Conservation (phyloP, 2,888 invertebrate genomes). For the Polylopha cassiicola region DNA sequence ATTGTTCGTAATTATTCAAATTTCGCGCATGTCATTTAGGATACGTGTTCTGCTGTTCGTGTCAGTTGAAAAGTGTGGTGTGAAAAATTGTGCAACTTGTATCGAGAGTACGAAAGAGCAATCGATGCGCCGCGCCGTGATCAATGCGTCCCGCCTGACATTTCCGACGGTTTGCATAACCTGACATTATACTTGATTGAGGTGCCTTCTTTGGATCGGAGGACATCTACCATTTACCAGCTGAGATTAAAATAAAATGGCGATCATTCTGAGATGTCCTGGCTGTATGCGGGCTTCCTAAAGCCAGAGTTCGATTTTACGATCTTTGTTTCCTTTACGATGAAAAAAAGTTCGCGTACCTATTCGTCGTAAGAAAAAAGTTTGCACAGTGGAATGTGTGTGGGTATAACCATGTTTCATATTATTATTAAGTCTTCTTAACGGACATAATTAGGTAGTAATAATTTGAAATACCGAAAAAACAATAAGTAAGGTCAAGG, state of each 20-base stretch:
- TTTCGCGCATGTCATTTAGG: slow-evolving; percentile 1
- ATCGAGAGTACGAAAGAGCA: slow-evolving; percentile 30
- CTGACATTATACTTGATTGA: slow-evolving; percentile 52
- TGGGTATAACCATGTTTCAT: no score
- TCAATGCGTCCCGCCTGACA: slow-evolving; percentile 42
- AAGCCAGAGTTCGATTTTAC: no score
- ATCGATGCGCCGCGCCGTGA: slow-evolving; percentile 32
- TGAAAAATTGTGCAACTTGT: slow-evolving; percentile 25
- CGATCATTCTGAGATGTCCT: no score
- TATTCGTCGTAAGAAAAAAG: no score
- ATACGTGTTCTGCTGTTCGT: slow-evolving; percentile 3
- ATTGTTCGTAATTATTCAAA: not conserved
- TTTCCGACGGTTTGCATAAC: slow-evolving; percentile 57
- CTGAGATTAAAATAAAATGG: not conserved
- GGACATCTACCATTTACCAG: slow-evolving; percentile 29
- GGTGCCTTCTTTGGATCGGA: slow-evolving; percentile 37
- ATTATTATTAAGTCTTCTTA: no score
- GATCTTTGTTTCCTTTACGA: no score
- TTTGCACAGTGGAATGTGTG: no score
- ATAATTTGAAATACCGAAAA: no score
- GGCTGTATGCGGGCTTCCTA: no score
- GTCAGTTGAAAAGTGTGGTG: slow-evolving; percentile 19
- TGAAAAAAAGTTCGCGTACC: no score
- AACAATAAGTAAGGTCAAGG: no score
- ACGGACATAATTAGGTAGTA: no score